Base-by-base conservation (phyloP, 2,888 invertebrate species). In the Synergus umbraculus region DNA sequence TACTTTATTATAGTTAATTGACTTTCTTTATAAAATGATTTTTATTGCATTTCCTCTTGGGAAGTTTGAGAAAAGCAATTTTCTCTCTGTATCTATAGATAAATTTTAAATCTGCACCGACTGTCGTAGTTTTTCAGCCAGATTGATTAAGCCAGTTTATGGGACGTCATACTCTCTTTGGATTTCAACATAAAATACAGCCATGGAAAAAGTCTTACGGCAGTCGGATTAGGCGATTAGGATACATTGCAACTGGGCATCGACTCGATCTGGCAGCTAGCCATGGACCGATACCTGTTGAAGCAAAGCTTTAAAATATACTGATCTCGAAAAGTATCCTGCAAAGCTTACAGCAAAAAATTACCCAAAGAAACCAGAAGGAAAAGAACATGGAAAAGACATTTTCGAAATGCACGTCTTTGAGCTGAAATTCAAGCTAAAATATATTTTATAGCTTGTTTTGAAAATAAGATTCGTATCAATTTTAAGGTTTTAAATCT, bases 201-300 rank as follows among this genome's bases (percentile, higher is more conserved):
- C 69, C 49, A 69, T n/a, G 49, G 49, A 69, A 69, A 46, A 69
- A 69, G 49, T 69, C 69, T 69, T 10, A 69, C 13, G 49, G 49
- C 69, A 44, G 69, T 69, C 69, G 49, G 69, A 69, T 69, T 69
- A 69, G 69, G 29, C 46, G 49, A 69, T 69, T 69, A 69, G 69
- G 69, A 49, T 69, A 69, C 49, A 69, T 69, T 69, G 69, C 49
- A 69, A 29, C 69, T 69, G 69, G 69, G 49, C 69, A 69, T 69
- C 49, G 69, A 69, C 49, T 49, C 69, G 69, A 69, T 69, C 69
- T 69, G 69, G 69, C 69, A 69, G 69, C 69, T 49, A 29, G 69
- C 69, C 69, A 69, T 49, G 69, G 22, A 69, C 69, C 69, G 69
- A 69, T 67, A 67, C 69, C 69, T 69, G 69, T 69, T 69, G 69